A percentile compares a stretch with the other conserved stretches of the same genome.
Conservation (phyloP, 2,888 invertebrate species). For the Carabus problematicus region DNA sequence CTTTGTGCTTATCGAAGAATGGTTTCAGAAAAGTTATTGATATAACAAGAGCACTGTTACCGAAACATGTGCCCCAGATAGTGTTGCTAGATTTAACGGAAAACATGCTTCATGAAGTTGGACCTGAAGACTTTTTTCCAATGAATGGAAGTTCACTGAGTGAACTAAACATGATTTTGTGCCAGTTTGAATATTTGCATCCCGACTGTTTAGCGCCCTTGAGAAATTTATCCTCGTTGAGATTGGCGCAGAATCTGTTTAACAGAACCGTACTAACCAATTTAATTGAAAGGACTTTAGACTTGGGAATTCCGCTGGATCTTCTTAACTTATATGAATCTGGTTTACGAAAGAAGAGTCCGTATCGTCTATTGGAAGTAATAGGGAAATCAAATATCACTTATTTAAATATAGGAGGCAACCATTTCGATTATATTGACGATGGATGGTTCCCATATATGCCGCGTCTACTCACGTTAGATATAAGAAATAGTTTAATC, state of each 20-base stretch:
- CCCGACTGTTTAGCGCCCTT: constrained; percentile 61
- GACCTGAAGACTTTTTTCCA: constrained; percentile 59
- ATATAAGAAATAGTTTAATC: constrained; percentile 64
- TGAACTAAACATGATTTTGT: constrained; percentile 62
- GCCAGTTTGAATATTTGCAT: constrained; percentile 64
- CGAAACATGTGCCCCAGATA: constrained; percentile 60
- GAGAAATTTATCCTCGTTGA: constrained; percentile 59
- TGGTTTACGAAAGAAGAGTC: constrained; percentile 61
- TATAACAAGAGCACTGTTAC: constrained; percentile 59
- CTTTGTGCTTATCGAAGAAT: constrained; percentile 64
- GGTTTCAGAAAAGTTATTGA: constrained; percentile 61
- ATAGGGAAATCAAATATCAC: constrained; percentile 64
- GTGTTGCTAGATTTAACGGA: constrained; percentile 63
- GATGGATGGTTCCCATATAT: constrained; percentile 64
- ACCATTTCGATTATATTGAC: constrained; percentile 65
- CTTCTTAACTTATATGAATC: constrained; percentile 62
- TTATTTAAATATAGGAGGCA: constrained; percentile 61
- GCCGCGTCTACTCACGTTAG: constrained; percentile 64
- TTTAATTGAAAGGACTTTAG: constrained; percentile 57
- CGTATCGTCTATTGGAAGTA: constrained; percentile 60
- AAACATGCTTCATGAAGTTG: constrained; percentile 61
- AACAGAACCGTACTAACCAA: constrained; percentile 59
- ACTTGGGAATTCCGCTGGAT: constrained; percentile 58
- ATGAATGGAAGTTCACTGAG: constrained; percentile 60
- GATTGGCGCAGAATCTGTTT: constrained; percentile 65